These are phyloP conservation scores for Buceros bicornis DNA, from an alignment of 2,797 vertebrate genomes.

Conservation along the genomic window DNA sequence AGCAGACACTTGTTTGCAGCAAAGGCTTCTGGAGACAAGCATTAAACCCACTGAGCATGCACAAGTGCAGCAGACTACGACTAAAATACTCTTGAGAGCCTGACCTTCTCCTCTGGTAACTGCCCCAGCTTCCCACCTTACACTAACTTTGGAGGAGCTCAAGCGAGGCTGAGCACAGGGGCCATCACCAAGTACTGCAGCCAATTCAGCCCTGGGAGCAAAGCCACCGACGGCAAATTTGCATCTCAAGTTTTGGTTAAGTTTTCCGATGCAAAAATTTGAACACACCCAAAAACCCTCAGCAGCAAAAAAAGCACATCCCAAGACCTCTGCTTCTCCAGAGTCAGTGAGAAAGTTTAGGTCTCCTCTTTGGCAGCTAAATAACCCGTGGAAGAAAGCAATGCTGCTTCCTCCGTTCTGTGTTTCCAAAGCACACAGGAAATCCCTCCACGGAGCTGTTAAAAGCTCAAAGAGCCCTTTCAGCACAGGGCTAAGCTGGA, in stretches of 20 bases:
- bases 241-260: background rate
- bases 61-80: background rate
- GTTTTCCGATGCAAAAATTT: background rate
- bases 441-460: background rate
- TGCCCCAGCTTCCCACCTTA: background rate
- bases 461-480: constrained; percentile 16
- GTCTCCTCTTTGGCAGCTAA: background rate
- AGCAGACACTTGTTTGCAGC: background rate
- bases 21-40: background rate
- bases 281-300: background rate
- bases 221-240: background rate
- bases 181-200: background rate
- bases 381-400: background rate
- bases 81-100: background rate
- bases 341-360: background rate
- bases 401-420: background rate
- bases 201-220: background rate
- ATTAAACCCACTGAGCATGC: background rate
- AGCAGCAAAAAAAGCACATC: background rate
- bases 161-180: background rate
- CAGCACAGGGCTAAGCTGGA: constrained; percentile 4
- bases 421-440: constrained; percentile 12
- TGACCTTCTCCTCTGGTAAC: background rate
- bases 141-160: background rate
- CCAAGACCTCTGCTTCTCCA: background rate